Evolutionary conservation across 2,113 vertebrate genomes (phyloP).

Genomic region (Erythrolamprus reginae): DNA sequence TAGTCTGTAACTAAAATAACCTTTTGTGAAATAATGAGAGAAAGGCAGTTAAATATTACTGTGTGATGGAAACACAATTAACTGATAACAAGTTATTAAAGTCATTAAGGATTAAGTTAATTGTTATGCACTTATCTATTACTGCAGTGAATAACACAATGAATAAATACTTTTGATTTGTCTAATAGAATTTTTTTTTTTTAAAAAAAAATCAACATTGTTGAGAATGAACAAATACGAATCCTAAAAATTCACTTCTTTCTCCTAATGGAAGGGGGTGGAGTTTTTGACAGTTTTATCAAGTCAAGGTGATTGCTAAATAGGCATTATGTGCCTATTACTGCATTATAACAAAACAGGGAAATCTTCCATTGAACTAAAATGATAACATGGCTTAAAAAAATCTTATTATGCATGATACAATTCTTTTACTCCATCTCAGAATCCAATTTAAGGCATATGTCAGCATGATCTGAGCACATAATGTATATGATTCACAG

Average conservation of each 20-base stretch:
- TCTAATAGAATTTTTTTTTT: constrained; percentile 37
- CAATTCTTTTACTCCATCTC: background rate
- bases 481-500: background rate
- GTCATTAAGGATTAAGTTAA: constrained; percentile 47
- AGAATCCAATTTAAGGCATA: background rate
- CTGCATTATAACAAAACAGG: background rate
- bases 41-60: constrained; percentile 32
- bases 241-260: background rate
- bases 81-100: constrained; percentile 53
- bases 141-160: constrained; percentile 31
- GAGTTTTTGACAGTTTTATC: background rate
- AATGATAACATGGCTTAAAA: background rate
- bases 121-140: constrained; percentile 44
- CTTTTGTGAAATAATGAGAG: constrained; percentile 37
- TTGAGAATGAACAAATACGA: background rate
- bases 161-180: constrained; percentile 25
- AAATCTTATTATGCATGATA: background rate
- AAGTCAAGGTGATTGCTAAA: background rate
- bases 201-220: background rate
- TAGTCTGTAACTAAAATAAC: constrained; percentile 17
- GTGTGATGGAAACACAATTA: constrained; percentile 53
- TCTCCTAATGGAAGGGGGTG: background rate
- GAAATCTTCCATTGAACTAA: background rate
- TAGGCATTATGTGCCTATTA: background rate
- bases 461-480: background rate